Evolutionary conservation across 2,113 vertebrate genomes (phyloP).

Genomic region (Pseudorectes ferrugineus): DNA sequence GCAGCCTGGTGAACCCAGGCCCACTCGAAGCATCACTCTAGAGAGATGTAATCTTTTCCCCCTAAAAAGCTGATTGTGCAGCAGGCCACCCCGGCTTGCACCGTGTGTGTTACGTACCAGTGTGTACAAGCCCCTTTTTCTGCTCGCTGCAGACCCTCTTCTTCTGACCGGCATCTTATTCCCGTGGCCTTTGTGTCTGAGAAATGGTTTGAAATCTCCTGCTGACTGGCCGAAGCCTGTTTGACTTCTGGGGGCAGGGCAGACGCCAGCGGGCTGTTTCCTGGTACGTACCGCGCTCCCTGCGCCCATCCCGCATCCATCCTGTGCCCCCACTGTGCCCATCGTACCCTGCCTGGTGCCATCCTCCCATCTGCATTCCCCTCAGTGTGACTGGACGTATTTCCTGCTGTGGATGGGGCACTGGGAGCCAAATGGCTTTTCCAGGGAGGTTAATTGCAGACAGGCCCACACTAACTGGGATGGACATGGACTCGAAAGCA

Average conservation of each 20-base stretch:
- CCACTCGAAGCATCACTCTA: background rate
- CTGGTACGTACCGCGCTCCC: slow-evolving; percentile 78
- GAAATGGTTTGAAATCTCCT: slow-evolving; percentile 99
- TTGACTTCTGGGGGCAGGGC: slow-evolving; percentile 83
- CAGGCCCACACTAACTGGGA: background rate
- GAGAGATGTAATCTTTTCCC: background rate
- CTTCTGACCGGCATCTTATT: slow-evolving; percentile 96
- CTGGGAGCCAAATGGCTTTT: background rate
- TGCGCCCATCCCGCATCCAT: background rate
- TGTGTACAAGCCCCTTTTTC: slow-evolving; percentile 45
- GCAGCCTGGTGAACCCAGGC: background rate
- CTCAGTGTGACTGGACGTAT: background rate
- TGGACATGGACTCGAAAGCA: background rate
- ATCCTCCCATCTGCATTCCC: background rate
- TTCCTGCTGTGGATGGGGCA: background rate
- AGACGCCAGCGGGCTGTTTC: slow-evolving; percentile 81
- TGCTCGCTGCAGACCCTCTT: slow-evolving; percentile 83
- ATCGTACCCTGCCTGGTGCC: background rate
- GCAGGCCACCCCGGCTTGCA: background rate
- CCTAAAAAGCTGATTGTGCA: background rate
- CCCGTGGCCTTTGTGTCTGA: slow-evolving; percentile 99
- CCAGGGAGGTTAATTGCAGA: background rate
- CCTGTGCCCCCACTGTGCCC: background rate
- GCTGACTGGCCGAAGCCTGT: slow-evolving; percentile 90
- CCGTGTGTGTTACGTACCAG: background rate